Conservation (phyloP, 2,797 vertebrate species). For the Aselliscus stoliczkanus region DNA sequence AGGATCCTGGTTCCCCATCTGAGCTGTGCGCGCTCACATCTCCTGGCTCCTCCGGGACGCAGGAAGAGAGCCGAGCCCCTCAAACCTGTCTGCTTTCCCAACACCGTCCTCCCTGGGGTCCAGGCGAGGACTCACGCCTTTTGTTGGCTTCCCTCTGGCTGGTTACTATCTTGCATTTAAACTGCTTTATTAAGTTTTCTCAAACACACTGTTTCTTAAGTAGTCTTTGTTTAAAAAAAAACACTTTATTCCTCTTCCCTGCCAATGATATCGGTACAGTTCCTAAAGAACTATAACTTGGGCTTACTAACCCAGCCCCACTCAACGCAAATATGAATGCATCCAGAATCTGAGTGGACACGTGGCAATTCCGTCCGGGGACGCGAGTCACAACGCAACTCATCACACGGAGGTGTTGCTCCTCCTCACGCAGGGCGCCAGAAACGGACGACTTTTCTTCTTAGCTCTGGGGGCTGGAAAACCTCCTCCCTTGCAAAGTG, state of each 20-base stretch:
- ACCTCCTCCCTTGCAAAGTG: no score
- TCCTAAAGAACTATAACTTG: background rate
- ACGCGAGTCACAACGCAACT: background rate
- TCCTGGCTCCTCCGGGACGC: background rate
- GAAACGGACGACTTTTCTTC: background rate
- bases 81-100: background rate
- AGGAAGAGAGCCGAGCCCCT: rapidly evolving
- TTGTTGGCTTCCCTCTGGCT: background rate
- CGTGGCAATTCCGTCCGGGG: background rate
- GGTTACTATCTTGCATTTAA: background rate
- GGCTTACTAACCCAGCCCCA: background rate
- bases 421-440: background rate
- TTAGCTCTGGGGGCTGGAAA: background rate
- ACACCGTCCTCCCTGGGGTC: background rate
- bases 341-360: rapidly evolving
- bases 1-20: no score
- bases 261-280: rapidly evolving
- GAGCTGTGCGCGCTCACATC: rapidly evolving
- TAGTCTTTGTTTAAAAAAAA: background rate
- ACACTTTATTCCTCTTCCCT: background rate
- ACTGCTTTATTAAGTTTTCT: background rate
- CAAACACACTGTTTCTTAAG: background rate
- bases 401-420: background rate
- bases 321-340: rapidly evolving
- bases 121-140: rapidly evolving